Base-by-base conservation (phyloP, 1,140 invertebrate genomes). In the Popillia japonica region DNA sequence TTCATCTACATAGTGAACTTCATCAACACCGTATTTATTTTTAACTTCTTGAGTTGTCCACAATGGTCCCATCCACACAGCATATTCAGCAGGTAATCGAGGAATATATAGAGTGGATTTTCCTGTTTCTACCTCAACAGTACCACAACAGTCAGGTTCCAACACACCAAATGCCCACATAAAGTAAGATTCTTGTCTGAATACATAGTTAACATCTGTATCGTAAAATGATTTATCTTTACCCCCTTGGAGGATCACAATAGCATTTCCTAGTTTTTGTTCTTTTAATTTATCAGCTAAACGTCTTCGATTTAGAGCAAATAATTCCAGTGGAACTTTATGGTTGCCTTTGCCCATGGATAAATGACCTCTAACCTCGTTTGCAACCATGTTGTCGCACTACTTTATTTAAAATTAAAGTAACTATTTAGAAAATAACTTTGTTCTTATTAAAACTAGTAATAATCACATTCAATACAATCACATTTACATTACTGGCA, bases 131-230 rank as follows among this genome's bases (percentile, higher is more conserved):
- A 97, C 90, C 81, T 96, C 92, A 42, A 98, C 87, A 7, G 92
- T 93, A 75, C 96, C 96, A 87, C 92, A 97, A 85, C 93, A 98
- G 76, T 92, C 94, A 0, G 96, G 95, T 83, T 98, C 96, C 79
- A 94, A 90, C 0, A 96, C 96, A 7, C 96, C 97, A 88, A 96
- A 97, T 8, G 90, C 84, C 94, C 94, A 96, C 86, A 95, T 93
- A 81, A 96, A 96, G 83, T 90, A 96, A 0, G 94, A 92, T 86
- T 95, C 94, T 82, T 90, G 89, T 84, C 88, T 86, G 82, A 90
- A 90, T 20, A 89, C 84, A 83, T 89, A 89, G 78, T 87, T 83
- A 4, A 88, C 82, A 78, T 90, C 89, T 1, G 89, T 89, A 81
- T 89, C 89, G 81, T 90, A 88, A 74, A 88, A 85, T 41, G 81